These are phyloP conservation scores for Amaurobius ferox DNA, from an alignment of 2,888 invertebrate genomes.

Conservation along the genomic window DNA sequence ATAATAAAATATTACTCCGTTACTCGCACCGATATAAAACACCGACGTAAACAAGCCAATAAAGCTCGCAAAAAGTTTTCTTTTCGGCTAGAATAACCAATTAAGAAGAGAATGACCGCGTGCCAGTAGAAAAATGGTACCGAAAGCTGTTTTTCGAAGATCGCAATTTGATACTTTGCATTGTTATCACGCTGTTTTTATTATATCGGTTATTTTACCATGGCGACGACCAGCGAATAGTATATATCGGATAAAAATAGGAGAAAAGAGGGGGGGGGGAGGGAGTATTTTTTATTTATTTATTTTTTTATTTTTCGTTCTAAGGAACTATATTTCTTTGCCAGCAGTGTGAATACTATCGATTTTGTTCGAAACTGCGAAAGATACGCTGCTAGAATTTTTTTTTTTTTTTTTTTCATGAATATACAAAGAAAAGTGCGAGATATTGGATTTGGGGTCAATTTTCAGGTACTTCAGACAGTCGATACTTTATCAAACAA, in stretches of 20 bases:
- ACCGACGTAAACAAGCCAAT: conserved; percentile 36
- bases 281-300: too few relatives aligned
- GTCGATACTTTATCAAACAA: neutral
- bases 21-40: neutral
- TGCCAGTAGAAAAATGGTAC: neutral
- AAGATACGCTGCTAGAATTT: too few relatives aligned
- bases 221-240: conserved; percentile 40
- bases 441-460: conserved; percentile 10
- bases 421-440: neutral
- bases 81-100: conserved; percentile 39
- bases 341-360: neutral
- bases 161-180: conserved; percentile 15
- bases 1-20: too few relatives aligned
- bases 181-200: conserved; percentile 26
- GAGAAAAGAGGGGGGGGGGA: neutral
- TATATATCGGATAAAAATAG: conserved; percentile 3
- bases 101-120: conserved; percentile 18
- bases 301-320: neutral
- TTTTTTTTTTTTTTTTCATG: too few relatives aligned
- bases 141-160: neutral
- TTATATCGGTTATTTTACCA: conserved; percentile 50
- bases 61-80: neutral
- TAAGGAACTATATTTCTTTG: neutral
- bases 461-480: neutral
- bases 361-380: neutral